A percentile compares a stretch with the other conserved stretches of the same genome.
phyloP scores from a whole-genome alignment of 2,888 invertebrate species.

The Meiosimyza decipiens region DNA sequence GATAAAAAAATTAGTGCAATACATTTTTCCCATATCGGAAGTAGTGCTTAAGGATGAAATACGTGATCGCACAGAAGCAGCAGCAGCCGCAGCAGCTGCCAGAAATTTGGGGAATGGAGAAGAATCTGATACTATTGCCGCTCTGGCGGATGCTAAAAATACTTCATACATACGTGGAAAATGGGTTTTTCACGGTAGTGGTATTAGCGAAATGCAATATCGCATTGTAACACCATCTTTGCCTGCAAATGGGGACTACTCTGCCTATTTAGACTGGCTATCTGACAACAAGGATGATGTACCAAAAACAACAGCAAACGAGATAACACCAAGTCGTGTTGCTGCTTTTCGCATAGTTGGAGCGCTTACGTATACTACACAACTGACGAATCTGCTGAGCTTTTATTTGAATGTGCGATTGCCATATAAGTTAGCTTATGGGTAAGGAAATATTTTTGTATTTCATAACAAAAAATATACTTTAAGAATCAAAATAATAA shows the following conservation, averaged over 20 bases:
- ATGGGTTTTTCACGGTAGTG: constrained; percentile 75
- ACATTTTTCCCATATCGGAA: constrained; percentile 75
- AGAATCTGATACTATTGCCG: constrained; percentile 68
- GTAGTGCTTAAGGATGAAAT: constrained; percentile 62
- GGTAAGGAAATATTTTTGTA: constrained; percentile 65
- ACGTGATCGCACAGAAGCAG: constrained; percentile 49
- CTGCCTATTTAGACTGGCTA: constrained; percentile 83
- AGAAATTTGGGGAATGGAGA: constrained; percentile 38
- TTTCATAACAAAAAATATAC: constrained; percentile 1
- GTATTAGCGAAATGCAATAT: constrained; percentile 77
- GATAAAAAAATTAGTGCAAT: constrained; percentile 74
- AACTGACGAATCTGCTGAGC: constrained; percentile 83
- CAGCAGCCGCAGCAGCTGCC: constrained; percentile 30
- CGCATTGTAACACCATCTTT: constrained; percentile 85
- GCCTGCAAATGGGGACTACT: constrained; percentile 86
- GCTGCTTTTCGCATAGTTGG: constrained; percentile 80
- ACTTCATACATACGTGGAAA: constrained; percentile 83
- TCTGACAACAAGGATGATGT: constrained; percentile 67
- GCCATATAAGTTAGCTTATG: constrained; percentile 79
- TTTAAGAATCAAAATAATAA: too few relatives aligned
- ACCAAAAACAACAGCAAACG: constrained; percentile 65
- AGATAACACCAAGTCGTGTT: constrained; percentile 72
- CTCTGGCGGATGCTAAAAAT: constrained; percentile 79
- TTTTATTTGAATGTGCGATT: constrained; percentile 85
- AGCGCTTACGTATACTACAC: constrained; percentile 87